Evolutionary conservation across 2,888 invertebrate species (phyloP), one percentile per base, ranked within the genome.

Genomic region (Diplazon laetatorius): DNA sequence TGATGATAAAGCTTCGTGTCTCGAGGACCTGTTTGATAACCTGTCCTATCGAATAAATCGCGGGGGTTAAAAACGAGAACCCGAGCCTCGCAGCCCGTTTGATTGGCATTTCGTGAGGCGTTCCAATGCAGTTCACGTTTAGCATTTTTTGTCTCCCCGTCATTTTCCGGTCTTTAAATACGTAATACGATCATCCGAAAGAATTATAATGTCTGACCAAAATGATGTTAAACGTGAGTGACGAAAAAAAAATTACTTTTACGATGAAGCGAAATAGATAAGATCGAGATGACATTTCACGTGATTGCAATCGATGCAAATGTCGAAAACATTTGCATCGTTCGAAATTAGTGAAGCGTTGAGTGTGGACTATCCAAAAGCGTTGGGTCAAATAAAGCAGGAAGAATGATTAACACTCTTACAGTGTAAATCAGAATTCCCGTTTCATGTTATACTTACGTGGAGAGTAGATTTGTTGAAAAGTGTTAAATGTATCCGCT

Each of bases 341-440:
- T 55, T 55, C 39, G 42, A 35, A 30, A 20, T 42, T 18, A 48
- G 8, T 5, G 46, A 66, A 68, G 48, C 71, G 71, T 72, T 62
- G 48, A 62, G 10, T 30, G 25, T 39, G 46, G 44, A n/a, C n/a
- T 12, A 18, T 50, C 14, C n/a, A 10, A 18, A 16, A 44, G 35
- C 30, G 65, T 65, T 66, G 62, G 65, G 66, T 72, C 76, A 72
- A 66, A 48, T 68, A 72, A 77, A 77, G 72, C 68, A 10, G 72
- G 68, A 77, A 72, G 62, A 52, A 55, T 66, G 46, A n/a, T 25
- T 48, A n/a, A 65, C 50, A 16, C 22, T 14, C 14, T 9, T 8
- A 35, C 1, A 10, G 44, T 8, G 30, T 20, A 30, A 20, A 16
- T 52, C 14, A 5, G 46, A 42, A 60, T 48, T 55, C 16, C 20